These are phyloP conservation scores for Leptura quadrifasciata DNA, from an alignment of 2,888 invertebrate species.

Conservation along the genomic window DNA sequence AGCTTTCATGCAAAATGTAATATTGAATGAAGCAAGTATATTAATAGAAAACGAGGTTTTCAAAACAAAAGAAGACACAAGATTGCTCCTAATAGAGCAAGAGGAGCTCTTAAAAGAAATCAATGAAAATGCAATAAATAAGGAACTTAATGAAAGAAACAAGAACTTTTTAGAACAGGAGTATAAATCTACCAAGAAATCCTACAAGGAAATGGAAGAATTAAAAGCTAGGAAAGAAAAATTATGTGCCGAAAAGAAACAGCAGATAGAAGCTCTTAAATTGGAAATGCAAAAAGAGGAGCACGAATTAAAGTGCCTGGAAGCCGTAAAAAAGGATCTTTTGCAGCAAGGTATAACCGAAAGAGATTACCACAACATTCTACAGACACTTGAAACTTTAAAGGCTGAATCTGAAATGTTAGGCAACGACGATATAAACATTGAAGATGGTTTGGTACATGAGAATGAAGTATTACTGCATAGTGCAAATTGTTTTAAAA, in stretches of 20 bases:
- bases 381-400: conserved; percentile 14
- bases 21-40: background rate
- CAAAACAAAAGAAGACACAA: background rate
- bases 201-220: conserved; percentile 2
- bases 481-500: conserved; percentile 2
- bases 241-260: conserved; percentile 18
- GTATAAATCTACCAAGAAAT: background rate
- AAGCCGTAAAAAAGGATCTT: conserved; percentile 18
- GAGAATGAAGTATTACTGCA: conserved; percentile 22
- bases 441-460: conserved; percentile 14
- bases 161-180: conserved; percentile 3
- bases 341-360: conserved; percentile 26
- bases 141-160: conserved; percentile 9
- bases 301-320: conserved; percentile 18
- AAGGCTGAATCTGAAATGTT: conserved; percentile 18
- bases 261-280: conserved; percentile 19
- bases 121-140: conserved; percentile 24
- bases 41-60: background rate
- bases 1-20: background rate
- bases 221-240: conserved; percentile 20
- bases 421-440: conserved; percentile 2
- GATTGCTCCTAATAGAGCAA: background rate
- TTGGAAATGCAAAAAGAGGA: conserved; percentile 27
- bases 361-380: conserved; percentile 18
- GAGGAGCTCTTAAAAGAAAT: conserved; percentile 24